Evolutionary conservation across 1,140 invertebrate genomes (phyloP).

Genomic region (Pseudomyrmex gracilis): DNA sequence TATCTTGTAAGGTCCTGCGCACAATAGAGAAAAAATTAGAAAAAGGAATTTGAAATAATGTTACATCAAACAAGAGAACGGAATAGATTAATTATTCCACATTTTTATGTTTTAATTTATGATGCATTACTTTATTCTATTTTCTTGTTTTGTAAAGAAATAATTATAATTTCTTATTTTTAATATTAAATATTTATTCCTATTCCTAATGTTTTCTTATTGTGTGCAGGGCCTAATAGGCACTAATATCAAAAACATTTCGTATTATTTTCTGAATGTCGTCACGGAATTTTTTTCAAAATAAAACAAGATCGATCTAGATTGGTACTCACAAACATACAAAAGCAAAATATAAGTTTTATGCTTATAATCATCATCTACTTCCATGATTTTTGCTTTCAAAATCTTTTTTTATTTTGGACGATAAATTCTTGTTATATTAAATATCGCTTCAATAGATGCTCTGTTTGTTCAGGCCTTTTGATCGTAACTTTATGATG

Average conservation of each 20-base stretch:
- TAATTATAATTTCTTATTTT: no score
- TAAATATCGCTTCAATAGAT: background rate
- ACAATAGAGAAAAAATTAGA: no score
- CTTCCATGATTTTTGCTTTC: slow-evolving; percentile 2
- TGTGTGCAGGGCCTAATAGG: no score
- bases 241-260: slow-evolving; percentile 22
- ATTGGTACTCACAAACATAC: slow-evolving; percentile 2
- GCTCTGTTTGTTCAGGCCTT: slow-evolving; percentile 30
- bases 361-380: background rate
- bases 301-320: background rate
- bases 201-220: no score
- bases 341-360: slow-evolving; percentile 22
- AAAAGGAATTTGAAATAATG: no score
- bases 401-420: slow-evolving; percentile 37
- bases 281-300: background rate
- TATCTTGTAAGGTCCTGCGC: slow-evolving; percentile 24
- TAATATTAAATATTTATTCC: no score
- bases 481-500: background rate
- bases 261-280: slow-evolving; percentile 15
- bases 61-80: no score
- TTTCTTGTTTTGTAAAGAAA: no score
- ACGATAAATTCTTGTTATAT: slow-evolving; percentile 28
- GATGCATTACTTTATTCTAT: no score
- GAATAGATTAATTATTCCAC: no score
- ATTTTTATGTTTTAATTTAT: no score